Evolutionary conservation across 1,140 invertebrate species (phyloP).

Genomic region (Apocrypta bakeri): DNA sequence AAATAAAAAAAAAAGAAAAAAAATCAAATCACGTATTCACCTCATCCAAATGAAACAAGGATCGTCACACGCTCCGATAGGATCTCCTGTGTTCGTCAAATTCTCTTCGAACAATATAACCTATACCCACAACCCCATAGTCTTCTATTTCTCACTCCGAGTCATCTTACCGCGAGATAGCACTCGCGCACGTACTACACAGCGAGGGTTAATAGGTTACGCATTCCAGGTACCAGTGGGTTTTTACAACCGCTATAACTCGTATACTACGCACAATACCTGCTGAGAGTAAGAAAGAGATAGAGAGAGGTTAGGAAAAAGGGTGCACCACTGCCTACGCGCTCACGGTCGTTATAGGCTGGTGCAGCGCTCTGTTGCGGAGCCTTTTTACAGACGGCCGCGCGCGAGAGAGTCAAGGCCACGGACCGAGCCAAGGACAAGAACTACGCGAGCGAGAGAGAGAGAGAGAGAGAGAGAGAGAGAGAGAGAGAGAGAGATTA

Average conservation of each 20-base stretch:
- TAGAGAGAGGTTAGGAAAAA: not conserved
- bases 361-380: not conserved
- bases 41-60: no score
- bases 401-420: constrained; percentile 49
- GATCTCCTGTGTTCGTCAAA: no score
- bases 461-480: no score
- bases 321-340: not conserved
- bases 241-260: not conserved
- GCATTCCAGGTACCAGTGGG: not conserved
- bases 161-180: not conserved
- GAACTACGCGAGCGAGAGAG: no score
- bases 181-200: no score
- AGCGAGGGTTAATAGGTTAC: constrained; percentile 8
- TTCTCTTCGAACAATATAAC: no score
- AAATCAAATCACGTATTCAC: no score
- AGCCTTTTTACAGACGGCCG: constrained; percentile 22
- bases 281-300: no score
- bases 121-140: no score
- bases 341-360: not conserved
- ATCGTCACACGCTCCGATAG: no score
- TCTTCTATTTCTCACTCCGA: not conserved
- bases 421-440: constrained; percentile 18
- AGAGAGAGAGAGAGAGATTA: no score
- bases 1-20: no score
- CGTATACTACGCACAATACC: not conserved